phyloP scores from a whole-genome alignment of 2,797 vertebrate species.

The Emys orbicularis region DNA sequence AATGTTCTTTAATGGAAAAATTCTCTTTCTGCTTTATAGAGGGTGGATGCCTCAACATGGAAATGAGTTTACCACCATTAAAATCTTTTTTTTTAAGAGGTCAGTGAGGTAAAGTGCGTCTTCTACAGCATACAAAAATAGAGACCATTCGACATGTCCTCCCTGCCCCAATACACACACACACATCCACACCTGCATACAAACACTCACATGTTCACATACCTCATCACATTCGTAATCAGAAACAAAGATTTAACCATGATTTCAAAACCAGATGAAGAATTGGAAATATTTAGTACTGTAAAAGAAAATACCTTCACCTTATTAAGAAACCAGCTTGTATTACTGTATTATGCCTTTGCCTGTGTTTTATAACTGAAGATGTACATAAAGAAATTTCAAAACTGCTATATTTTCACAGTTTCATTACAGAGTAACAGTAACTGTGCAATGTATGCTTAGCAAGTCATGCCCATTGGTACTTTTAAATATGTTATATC shows the following conservation, averaged over 20 bases:
- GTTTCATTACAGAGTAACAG: constrained; percentile 50
- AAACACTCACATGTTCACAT: constrained; percentile 3
- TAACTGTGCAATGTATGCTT: constrained; percentile 56
- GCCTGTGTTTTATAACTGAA: constrained; percentile 76
- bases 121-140: constrained; percentile 24
- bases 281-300: constrained; percentile 69
- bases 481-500: constrained; percentile 72
- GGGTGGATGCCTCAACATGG: constrained; percentile 13
- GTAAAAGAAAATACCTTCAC: constrained; percentile 67
- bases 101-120: constrained; percentile 35
- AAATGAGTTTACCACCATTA: not conserved
- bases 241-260: constrained; percentile 45
- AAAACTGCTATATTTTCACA: constrained; percentile 77
- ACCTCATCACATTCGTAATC: not conserved
- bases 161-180: not conserved
- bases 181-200: not conserved
- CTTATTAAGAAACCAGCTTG: constrained; percentile 71
- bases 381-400: constrained; percentile 68
- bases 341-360: constrained; percentile 73
- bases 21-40: constrained; percentile 65
- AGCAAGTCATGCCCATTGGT: constrained; percentile 60
- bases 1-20: constrained; percentile 59
- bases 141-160: not conserved
- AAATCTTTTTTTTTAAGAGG: not conserved
- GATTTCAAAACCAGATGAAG: constrained; percentile 56